phyloP scores from a whole-genome alignment of 2,113 vertebrate species.

The Crotalus tigris region DNA sequence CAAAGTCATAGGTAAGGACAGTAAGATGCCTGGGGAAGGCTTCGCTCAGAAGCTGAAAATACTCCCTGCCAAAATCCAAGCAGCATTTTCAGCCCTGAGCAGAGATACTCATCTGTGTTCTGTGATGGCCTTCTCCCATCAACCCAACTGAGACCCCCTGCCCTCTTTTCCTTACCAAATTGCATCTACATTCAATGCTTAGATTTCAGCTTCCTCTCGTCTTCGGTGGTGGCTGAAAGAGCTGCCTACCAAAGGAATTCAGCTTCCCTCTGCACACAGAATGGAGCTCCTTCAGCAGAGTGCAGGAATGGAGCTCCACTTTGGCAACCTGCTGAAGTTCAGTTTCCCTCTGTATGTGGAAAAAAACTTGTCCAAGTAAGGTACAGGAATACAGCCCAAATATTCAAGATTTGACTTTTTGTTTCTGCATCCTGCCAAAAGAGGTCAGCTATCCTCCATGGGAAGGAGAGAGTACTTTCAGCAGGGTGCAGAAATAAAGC shows the following conservation, averaged over 20 bases:
- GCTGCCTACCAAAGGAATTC: no score
- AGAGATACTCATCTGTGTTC: background rate
- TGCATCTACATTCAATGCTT: background rate
- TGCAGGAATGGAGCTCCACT: background rate
- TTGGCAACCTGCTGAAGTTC: background rate
- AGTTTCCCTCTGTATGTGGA: background rate
- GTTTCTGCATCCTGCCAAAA: background rate
- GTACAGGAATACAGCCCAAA: background rate
- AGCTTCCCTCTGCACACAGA: no score
- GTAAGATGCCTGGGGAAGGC: no score
- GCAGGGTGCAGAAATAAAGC: background rate
- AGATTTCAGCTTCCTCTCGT: background rate
- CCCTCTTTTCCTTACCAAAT: background rate
- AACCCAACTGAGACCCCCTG: background rate
- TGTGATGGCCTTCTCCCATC: background rate
- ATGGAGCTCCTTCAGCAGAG: background rate
- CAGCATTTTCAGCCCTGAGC: background rate
- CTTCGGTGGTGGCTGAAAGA: background rate
- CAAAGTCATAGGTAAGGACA: no score
- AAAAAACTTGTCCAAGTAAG: background rate
- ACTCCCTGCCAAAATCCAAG: no score
- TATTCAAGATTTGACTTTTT: background rate
- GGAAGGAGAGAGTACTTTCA: background rate
- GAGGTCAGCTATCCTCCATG: background rate
- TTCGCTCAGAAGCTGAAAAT: no score